A percentile compares a stretch with the other conserved stretches of the same genome.
Evolutionary conservation across 2,797 vertebrate species (phyloP).

Genomic region (Poecilia wingei): DNA sequence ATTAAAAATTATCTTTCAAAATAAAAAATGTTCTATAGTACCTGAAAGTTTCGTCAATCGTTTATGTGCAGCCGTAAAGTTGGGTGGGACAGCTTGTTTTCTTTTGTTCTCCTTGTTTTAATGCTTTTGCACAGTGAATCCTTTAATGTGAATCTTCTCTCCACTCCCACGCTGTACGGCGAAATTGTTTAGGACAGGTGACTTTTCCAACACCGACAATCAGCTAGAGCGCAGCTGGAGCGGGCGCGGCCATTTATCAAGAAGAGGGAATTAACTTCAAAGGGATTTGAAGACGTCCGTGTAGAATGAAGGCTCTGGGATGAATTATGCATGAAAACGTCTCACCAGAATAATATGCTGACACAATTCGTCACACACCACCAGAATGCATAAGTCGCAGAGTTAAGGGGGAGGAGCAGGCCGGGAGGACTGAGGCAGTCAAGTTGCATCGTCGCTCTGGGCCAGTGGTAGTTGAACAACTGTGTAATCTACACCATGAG

Average conservation of each 20-base stretch:
- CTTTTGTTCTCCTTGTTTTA: not conserved
- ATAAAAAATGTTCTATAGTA: not conserved
- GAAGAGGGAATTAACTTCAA: slow-evolving; percentile 71
- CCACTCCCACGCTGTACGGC: slow-evolving; percentile 10
- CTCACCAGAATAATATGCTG: slow-evolving; percentile 61
- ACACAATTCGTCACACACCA: slow-evolving; percentile 68
- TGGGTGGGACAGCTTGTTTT: not conserved
- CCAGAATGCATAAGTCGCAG: slow-evolving; percentile 55
- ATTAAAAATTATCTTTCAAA: not conserved
- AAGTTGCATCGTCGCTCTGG: slow-evolving; percentile 29
- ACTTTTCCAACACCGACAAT: slow-evolving; percentile 28
- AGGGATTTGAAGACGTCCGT: slow-evolving; percentile 65
- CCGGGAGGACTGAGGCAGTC: slow-evolving; percentile 18
- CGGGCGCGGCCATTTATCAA: slow-evolving; percentile 58
- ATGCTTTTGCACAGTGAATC: slow-evolving; percentile 15
- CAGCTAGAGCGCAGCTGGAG: slow-evolving; percentile 31
- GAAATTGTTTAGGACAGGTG: slow-evolving; percentile 56
- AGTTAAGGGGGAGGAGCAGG: slow-evolving; percentile 1
- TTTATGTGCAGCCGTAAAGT: not conserved
- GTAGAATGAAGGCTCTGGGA: slow-evolving; percentile 51
- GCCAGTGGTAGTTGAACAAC: slow-evolving; percentile 14
- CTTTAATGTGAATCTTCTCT: slow-evolving; percentile 36
- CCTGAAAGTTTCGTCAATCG: not conserved
- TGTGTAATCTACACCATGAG: slow-evolving; percentile 58
- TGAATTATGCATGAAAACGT: slow-evolving; percentile 73